These are phyloP conservation scores for Sebastes oblongus DNA, from an alignment of 2,797 vertebrate species.

Conservation along the genomic window DNA sequence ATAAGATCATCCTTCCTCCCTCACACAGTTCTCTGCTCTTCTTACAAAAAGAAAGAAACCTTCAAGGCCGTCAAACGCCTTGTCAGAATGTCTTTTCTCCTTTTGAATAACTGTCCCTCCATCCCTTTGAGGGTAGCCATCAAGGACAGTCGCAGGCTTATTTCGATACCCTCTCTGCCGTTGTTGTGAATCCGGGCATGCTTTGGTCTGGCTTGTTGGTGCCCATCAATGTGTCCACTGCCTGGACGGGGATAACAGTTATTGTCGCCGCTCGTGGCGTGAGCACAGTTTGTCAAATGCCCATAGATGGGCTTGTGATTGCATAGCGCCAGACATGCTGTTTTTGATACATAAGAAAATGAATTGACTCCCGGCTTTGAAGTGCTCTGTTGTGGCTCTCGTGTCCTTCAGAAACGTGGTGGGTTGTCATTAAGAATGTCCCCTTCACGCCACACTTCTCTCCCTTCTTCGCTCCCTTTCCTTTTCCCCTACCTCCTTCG, in stretches of 20 bases:
- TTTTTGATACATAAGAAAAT: constrained; percentile 84
- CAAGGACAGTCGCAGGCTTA: constrained; percentile 75
- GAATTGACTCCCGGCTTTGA: constrained; percentile 78
- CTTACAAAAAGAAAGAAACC: constrained; percentile 26
- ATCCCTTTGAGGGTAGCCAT: constrained; percentile 63
- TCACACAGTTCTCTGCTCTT: constrained; percentile 46
- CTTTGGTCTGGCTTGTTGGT: constrained; percentile 63
- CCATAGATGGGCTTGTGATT: constrained; percentile 86
- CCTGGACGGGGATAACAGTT: constrained; percentile 87
- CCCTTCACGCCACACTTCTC: constrained; percentile 77
- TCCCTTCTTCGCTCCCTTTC: constrained; percentile 35
- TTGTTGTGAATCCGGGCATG: constrained; percentile 57
- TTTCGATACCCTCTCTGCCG: constrained; percentile 77
- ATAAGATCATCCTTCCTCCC: constrained; percentile 66
- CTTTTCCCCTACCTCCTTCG: constrained; percentile 27
- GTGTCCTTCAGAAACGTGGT: constrained; percentile 85
- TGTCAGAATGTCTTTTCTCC: constrained; percentile 69
- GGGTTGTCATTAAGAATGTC: constrained; percentile 77
- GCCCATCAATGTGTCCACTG: constrained; percentile 87
- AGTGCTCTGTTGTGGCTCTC: constrained; percentile 81
- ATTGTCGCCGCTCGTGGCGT: constrained; percentile 84
- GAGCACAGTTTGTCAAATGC: constrained; percentile 88
- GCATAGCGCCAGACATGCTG: constrained; percentile 84
- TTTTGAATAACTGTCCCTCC: constrained; percentile 60
- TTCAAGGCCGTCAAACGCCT: constrained; percentile 67